Conservation (phyloP, 2,113 vertebrate genomes). For the Onychostruthus taczanowskii region DNA sequence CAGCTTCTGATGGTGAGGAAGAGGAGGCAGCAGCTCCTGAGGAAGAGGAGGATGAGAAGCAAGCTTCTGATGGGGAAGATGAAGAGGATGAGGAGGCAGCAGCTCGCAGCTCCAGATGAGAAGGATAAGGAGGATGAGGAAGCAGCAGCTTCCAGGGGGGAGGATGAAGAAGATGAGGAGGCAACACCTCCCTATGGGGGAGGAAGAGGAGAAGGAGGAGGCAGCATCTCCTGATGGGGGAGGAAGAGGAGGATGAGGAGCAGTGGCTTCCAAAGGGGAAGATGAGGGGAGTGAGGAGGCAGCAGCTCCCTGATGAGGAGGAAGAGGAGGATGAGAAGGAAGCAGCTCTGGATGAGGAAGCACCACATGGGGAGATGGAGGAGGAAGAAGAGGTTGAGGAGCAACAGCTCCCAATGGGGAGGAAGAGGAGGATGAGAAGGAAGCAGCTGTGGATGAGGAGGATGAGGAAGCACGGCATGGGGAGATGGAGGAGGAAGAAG, state of each 20-base stretch:
- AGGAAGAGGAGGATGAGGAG: neutral
- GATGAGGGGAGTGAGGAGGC: too few relatives aligned
- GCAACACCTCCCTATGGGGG: too few relatives aligned
- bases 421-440: neutral
- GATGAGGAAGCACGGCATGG: neutral
- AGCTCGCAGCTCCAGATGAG: neutral
- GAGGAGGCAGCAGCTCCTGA: rapidly evolving
- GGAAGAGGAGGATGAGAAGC: neutral
- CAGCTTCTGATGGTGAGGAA: neutral
- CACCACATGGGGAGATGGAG: neutral
- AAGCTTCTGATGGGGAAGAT: neutral
- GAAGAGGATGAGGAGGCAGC: neutral
- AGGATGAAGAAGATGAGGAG: neutral
- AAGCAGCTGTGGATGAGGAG: neutral
- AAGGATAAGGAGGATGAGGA: neutral
- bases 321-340: neutral
- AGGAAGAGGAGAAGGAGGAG: neutral
- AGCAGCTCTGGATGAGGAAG: neutral
- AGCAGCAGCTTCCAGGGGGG: neutral
- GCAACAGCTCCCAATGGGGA: neutral
- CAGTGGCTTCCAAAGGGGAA: too few relatives aligned
- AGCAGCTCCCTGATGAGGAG: neutral
- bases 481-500: neutral
- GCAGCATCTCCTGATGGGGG: neutral
- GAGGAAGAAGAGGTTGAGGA: too few relatives aligned